Conservation (phyloP, 1,140 invertebrate genomes). For the Tetragnatha versicolor region DNA sequence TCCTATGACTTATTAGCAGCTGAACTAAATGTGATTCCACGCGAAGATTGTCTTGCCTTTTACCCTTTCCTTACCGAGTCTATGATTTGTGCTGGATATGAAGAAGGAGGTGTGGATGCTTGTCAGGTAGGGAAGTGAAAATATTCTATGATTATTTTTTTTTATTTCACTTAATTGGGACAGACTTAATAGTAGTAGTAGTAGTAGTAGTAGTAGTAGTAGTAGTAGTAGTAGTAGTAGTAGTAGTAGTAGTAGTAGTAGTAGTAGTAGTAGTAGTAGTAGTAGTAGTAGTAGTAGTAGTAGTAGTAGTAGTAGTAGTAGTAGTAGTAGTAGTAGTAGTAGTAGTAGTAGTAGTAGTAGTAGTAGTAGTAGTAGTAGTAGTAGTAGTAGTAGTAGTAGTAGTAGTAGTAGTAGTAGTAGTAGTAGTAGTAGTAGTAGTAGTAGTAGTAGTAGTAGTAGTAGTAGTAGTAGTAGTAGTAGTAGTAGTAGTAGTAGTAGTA, state of each 20-base stretch:
- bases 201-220: neutral
- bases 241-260: neutral
- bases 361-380: too few relatives aligned
- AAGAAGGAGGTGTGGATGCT: slow-evolving; percentile 80
- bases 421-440: too few relatives aligned
- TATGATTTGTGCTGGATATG: slow-evolving; percentile 80
- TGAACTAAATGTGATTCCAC: slow-evolving; percentile 88
- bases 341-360: too few relatives aligned
- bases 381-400: too few relatives aligned
- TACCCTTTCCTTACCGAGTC: slow-evolving; percentile 58
- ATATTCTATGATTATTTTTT: neutral
- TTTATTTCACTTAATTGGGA: neutral
- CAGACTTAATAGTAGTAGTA: neutral
- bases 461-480: too few relatives aligned
- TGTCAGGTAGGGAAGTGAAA: slow-evolving; percentile 74
- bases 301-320: neutral
- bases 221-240: neutral
- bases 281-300: neutral
- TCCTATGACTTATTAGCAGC: slow-evolving; percentile 92
- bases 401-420: too few relatives aligned
- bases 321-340: neutral
- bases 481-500: too few relatives aligned
- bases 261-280: neutral
- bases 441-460: too few relatives aligned
- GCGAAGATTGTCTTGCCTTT: slow-evolving; percentile 75